Evolutionary conservation across 2,888 invertebrate genomes (phyloP).

Genomic region (Ochropacha duplaris): DNA sequence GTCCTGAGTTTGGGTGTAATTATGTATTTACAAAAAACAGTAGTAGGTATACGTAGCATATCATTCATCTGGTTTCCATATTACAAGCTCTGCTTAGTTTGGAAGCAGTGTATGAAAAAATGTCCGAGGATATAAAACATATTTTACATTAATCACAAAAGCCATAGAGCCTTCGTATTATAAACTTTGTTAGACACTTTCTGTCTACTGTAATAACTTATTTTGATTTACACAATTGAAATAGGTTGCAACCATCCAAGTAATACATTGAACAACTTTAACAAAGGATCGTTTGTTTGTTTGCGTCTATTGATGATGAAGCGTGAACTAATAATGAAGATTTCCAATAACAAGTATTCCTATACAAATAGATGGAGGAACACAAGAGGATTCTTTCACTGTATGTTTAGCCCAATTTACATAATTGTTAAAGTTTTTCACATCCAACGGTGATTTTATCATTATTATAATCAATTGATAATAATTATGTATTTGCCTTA

Average conservation of each 20-base stretch:
- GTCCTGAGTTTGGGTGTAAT: no score
- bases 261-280: constrained; percentile 2
- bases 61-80: no score
- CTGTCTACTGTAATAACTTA: not conserved
- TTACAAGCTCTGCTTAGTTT: no score
- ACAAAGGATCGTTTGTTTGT: constrained; percentile 2
- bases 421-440: no score
- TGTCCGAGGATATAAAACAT: no score
- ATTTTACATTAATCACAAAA: not conserved
- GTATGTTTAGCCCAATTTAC: no score
- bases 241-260: constrained; percentile 3
- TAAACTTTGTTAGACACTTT: not conserved
- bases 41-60: no score
- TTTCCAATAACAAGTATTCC: not conserved
- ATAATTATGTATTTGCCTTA: no score
- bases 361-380: not conserved
- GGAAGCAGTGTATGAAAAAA: no score
- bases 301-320: constrained; percentile 1
- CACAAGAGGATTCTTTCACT: not conserved
- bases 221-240: constrained; percentile 1
- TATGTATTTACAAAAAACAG: no score
- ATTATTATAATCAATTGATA: not conserved
- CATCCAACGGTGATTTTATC: not conserved
- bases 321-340: constrained; percentile 2
- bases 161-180: not conserved